Evolutionary conservation across 2,888 invertebrate genomes (phyloP), one percentile per base, ranked within the genome.

Genomic region (Hecatera dysodea): DNA sequence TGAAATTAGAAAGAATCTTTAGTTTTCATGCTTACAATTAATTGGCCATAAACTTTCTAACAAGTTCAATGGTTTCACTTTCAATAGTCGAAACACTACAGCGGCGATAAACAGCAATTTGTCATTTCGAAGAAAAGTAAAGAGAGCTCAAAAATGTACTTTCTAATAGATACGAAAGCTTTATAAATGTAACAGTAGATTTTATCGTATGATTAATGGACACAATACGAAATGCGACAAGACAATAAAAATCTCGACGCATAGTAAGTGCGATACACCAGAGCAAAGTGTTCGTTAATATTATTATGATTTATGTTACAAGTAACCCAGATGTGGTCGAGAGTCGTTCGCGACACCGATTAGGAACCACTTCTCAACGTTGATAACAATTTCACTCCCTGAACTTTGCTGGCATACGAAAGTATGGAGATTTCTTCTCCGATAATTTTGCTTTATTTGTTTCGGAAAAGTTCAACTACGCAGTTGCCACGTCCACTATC

Each of bases 281-380:
- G 81, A 85, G 86, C 81, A 84, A 82, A 88, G 83, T 86, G 81
- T 87, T 89, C 87, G 89, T 92, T 91, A 89, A 87, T 88, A 86
- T 90, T 89, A 93, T 93, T 92, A 91, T 93, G 92, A 94, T 93
- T 93, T 91, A 94, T 92, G 88, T 84, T 87, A 85, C 89, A 89
- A 89, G 86, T 92, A 92, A 92, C 93, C 94, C 88, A 94, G 87
- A 90, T 93, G 84, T 85, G 73, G 75, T 81, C 86, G 86, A 87
- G 83, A 81, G 72, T n/a, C 61, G 82, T 84, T 90, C 90, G 90
- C 88, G 87, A 90, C 92, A 91, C 87, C 90, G 90, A 91, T 92
- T 92, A 90, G 88, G 87, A 82, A 80, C 84, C 81, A 86, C 85
- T 85, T 86, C 86, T 73, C 81, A 82, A 81, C 74, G 69, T 67